Conservation (phyloP, 2,113 vertebrate species). For the Spheniscus mendiculus region DNA sequence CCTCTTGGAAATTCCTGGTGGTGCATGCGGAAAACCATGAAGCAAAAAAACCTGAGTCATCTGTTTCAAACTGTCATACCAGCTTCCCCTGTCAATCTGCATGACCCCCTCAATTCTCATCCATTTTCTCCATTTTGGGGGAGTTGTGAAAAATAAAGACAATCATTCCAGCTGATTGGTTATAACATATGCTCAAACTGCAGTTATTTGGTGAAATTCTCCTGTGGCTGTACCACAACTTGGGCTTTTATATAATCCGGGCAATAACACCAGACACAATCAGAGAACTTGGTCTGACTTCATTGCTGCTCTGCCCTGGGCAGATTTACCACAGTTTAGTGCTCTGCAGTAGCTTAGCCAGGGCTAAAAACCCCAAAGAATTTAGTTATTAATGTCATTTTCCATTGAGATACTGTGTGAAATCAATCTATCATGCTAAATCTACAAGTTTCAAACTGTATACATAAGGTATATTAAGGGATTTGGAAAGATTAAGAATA, state of each 20-base stretch:
- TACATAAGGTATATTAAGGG: conserved; percentile 25
- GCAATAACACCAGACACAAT: background rate
- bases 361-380: background rate
- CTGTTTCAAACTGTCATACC: conserved; percentile 7
- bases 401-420: background rate
- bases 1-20: background rate
- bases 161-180: background rate
- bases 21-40: background rate
- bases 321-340: background rate
- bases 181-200: background rate
- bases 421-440: conserved; percentile 38
- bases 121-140: conserved; percentile 15
- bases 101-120: conserved; percentile 12
- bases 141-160: conserved; percentile 35
- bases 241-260: background rate
- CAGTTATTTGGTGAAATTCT: background rate
- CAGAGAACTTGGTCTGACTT: background rate
- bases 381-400: conserved; percentile 19
- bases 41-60: conserved; percentile 4
- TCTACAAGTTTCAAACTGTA: conserved; percentile 27
- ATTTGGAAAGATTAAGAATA: conserved; percentile 42
- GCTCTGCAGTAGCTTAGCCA: background rate
- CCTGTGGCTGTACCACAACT: background rate
- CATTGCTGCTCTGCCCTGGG: background rate
- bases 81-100: conserved; percentile 17